Percentiles rank a stretch among this genome's conserved stretches.
These are phyloP conservation scores for Corythornis leucogaster DNA, from an alignment of 2,797 vertebrate genomes.

Conservation along the genomic window DNA sequence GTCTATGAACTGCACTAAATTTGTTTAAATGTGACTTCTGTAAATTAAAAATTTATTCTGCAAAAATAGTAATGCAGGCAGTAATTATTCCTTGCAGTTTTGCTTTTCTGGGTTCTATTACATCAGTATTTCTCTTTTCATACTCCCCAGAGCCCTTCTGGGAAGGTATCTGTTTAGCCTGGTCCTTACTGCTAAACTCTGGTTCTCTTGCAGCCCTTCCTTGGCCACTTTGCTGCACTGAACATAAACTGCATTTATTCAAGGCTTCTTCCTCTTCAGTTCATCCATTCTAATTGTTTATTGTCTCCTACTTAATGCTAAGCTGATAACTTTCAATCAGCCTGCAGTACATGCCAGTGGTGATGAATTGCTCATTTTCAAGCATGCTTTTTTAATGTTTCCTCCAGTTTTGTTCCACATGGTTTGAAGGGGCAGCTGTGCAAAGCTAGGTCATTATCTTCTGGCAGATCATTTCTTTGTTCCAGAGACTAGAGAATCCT, in stretches of 20 bases:
- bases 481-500: not conserved
- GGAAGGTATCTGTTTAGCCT: not conserved
- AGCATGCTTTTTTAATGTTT: not conserved
- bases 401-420: not conserved
- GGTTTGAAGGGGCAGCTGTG: not conserved
- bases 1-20: not conserved
- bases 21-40: not conserved
- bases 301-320: not conserved
- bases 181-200: not conserved
- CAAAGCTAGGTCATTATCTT: not conserved
- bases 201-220: not conserved
- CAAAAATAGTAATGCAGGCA: not conserved
- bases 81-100: not conserved
- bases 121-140: not conserved
- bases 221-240: not conserved
- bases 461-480: not conserved
- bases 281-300: not conserved
- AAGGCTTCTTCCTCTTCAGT: not conserved
- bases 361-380: not conserved
- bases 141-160: not conserved
- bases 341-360: not conserved
- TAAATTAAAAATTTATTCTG: not conserved
- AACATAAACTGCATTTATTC: not conserved
- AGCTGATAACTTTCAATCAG: not conserved
- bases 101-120: not conserved